These are phyloP conservation scores for Pyrrhia umbra DNA, from an alignment of 2,888 invertebrate species.

Conservation along the genomic window DNA sequence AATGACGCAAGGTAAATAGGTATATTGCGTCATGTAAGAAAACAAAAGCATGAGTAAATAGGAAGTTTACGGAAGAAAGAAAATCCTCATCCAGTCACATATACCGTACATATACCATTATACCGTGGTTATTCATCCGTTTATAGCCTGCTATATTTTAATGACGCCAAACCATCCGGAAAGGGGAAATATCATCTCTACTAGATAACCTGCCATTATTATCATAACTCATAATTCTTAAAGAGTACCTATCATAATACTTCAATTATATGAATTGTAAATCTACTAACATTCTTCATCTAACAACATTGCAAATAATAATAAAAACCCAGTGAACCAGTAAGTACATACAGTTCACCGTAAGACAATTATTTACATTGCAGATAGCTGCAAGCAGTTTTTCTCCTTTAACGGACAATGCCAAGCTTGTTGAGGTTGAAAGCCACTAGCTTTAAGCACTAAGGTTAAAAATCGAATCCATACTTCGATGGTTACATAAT, in stretches of 20 bases:
- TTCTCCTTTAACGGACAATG: background rate
- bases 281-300: background rate
- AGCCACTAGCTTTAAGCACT: background rate
- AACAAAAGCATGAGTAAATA: background rate
- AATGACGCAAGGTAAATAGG: no score
- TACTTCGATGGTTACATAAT: no score
- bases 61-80: background rate
- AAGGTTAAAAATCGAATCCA: background rate
- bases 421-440: background rate
- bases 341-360: background rate
- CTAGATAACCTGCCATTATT: background rate
- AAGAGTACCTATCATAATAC: no score
- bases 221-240: no score
- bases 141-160: constrained; percentile 4
- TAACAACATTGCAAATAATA: background rate
- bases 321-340: background rate
- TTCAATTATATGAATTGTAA: background rate
- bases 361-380: constrained; percentile 2
- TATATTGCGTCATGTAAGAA: background rate
- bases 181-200: constrained; percentile 23
- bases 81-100: background rate
- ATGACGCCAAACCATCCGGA: constrained; percentile 1
- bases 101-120: no score
- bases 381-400: constrained; percentile 2
- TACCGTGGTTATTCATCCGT: background rate